These are phyloP conservation scores for Eledona agricola DNA, from an alignment of 2,888 invertebrate genomes.

Conservation along the genomic window DNA sequence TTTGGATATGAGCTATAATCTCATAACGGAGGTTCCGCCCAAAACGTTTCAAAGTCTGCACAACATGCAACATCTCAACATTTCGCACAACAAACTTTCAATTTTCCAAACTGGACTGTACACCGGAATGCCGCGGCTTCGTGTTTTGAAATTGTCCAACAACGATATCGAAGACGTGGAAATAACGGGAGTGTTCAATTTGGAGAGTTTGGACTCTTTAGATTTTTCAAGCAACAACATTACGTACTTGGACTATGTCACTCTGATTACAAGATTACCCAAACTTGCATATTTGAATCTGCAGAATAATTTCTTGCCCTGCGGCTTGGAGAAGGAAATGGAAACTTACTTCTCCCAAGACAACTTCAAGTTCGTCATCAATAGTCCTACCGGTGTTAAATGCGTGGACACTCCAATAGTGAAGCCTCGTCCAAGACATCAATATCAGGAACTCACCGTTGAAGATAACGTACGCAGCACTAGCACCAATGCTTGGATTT, in stretches of 20 bases:
- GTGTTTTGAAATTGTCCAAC: constrained; percentile 53
- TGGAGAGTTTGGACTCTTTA: constrained; percentile 55
- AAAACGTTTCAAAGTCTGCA: constrained; percentile 50
- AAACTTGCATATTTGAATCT: constrained; percentile 52
- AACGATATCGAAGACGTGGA: constrained; percentile 50
- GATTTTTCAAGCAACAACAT: constrained; percentile 57
- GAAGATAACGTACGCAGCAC: constrained; percentile 18
- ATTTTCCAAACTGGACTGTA: constrained; percentile 54
- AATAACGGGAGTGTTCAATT: constrained; percentile 54
- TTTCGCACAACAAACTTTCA: constrained; percentile 53
- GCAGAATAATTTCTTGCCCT: constrained; percentile 54
- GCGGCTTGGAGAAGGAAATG: constrained; percentile 57
- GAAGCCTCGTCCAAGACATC: constrained; percentile 8
- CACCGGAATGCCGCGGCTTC: constrained; percentile 55
- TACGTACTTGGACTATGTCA: constrained; percentile 55
- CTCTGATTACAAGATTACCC: constrained; percentile 53
- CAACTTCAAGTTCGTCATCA: constrained; percentile 52
- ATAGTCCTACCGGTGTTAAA: constrained; percentile 41
- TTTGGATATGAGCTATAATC: constrained; percentile 53
- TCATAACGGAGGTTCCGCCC: constrained; percentile 47
- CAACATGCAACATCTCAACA: constrained; percentile 48
- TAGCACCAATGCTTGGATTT: constrained; percentile 43
- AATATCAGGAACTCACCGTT: constrained; percentile 23
- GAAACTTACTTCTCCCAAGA: constrained; percentile 52
- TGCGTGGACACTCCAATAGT: constrained; percentile 45